Evolutionary conservation across 2,888 invertebrate species (phyloP), one percentile per base, ranked within the genome.

Genomic region (Amiota minor): DNA sequence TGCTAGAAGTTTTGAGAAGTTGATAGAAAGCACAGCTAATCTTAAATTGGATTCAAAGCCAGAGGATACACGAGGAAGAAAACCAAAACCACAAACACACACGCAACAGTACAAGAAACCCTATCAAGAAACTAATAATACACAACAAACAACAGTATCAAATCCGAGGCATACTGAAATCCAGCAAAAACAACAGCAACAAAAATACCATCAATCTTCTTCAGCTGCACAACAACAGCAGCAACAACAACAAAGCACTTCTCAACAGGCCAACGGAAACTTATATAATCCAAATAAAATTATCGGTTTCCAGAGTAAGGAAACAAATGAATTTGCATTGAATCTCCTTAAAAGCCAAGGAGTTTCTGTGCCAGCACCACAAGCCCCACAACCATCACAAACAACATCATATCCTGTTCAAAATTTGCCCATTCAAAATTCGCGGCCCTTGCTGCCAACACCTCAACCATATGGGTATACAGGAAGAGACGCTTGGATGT

Each of bases 401-500:
- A 76, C 8, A 47, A 76, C 23, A 70, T 74, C 69, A 50, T 74
- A n/a, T 45, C 4, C 50, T 70, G 16, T 62, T 12, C 71, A 61
- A 56, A 73, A 35, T 47, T 49, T 73, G 64, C 59, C 73, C 65
- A 49, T 72, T 46, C 75, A 77, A 2, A 79, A 76, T 55, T 73
- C 79, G 35, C 64, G 61, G n/a, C 82, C 72, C 73, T 80, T 67
- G 55, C 71, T 47, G 71, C 78, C 23, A 53, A 64, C 65, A 16
- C 78, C 56, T 16, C 72, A 78, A 0, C 72, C 84, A 14, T 71
- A 80, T 9, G 62, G 75, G 8, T 75, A 80, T 16, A 91, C 35
- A 35, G 35, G 35, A 35, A 35, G 81, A 1, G 84, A 85, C 1
- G 76, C 76, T 50, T 79, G 91, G 92, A 91, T 91, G 79, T 96